phyloP scores from a whole-genome alignment of 2,888 invertebrate species.

The Torymus tubicola region DNA sequence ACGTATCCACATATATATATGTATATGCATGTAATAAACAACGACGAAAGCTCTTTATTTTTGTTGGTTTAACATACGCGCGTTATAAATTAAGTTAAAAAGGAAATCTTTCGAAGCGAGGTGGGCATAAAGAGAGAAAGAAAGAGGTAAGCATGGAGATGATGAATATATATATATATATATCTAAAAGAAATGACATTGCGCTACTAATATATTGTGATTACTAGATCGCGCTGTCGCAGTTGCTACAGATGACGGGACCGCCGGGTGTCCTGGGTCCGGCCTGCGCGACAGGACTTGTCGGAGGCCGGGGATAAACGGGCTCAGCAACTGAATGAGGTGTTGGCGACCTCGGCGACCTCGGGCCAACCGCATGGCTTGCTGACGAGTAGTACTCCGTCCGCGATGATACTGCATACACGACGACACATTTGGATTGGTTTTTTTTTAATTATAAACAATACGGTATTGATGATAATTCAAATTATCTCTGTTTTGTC shows the following conservation, averaged over 20 bases:
- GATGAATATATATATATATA: no score
- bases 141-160: no score
- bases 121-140: no score
- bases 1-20: no score
- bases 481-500: no score
- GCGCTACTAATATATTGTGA: no score
- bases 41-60: not conserved
- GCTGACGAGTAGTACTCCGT: constrained; percentile 85
- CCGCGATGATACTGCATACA: constrained; percentile 70
- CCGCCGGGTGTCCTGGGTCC: constrained; percentile 29
- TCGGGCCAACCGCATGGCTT: constrained; percentile 85
- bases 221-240: constrained; percentile 92
- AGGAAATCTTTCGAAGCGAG: no score
- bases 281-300: constrained; percentile 69
- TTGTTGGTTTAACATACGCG: not conserved
- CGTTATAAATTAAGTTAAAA: no score
- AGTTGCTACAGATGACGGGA: constrained; percentile 86
- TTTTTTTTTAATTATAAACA: no score
- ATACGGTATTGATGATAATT: no score
- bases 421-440: not conserved
- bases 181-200: not conserved
- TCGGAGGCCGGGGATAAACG: constrained; percentile 50
- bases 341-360: constrained; percentile 80
- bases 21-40: not conserved
- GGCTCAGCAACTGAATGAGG: constrained; percentile 71